Base-by-base conservation (phyloP, 2,888 invertebrate genomes). In the Chloroclystis v-ata region DNA sequence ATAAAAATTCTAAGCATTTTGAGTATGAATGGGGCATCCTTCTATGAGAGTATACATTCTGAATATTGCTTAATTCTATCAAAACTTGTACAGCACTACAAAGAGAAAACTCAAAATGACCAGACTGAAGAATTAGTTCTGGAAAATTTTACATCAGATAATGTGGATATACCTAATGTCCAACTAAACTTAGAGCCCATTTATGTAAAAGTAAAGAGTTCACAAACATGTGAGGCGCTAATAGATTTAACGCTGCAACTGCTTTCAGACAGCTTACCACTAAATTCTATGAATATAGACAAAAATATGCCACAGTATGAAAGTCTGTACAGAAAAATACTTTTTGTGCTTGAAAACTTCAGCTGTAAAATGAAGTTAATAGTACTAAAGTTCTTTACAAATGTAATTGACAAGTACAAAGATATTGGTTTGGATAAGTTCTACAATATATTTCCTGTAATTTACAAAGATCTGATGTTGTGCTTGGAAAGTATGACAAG, bases 1-100 rank as follows among this genome's bases (percentile, higher is more conserved):
- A 61, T 90, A 39, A 89, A 87, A 71, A 89, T 91, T 55, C 57
- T 91, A 41, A 79, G 84, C 32, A 83, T 89, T 54, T 64, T 91
- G 6, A 84, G 82, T 55, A 75, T 81, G 46, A 87, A 89, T 63
- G 81, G 81, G 51, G 84, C 89, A 44, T 68, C 86, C 53, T 84
- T 90, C 62, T 89, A 89, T 67, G 67, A 81, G 35, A 72, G 79
- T 52, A 59, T 91, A 12, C 79, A 84, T 41, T 61, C 63, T 1
- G 89, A 91, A 60, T 91, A 91, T 64, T 64, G 75, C 43, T 63
- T 67, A 28, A 73, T 88, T 37, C 60, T 90, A 28, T 55, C 69
- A 32, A 70, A 79, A 58, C 65, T 90, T 40, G 76, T 85, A 39
- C 57, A 80, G 24, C 89, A 82, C 69, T 83, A 84, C 54, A 73